Evolutionary conservation across 2,888 invertebrate genomes (phyloP).

Genomic region (Gastrophysa polygoni): DNA sequence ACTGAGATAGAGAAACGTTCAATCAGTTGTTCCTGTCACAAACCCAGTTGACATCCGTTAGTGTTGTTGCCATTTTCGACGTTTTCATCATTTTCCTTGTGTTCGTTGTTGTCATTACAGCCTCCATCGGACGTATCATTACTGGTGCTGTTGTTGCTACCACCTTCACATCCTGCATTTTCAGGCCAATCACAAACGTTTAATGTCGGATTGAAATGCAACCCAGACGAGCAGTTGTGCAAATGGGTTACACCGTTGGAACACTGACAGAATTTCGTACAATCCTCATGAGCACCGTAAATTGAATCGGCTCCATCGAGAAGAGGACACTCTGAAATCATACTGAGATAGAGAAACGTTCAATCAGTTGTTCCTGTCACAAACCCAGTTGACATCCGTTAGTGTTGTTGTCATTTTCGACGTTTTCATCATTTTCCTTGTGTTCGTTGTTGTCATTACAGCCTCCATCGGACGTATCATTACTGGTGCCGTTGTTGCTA

Average conservation of each 20-base stretch:
- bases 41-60: background rate
- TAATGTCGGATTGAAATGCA: conserved; percentile 23
- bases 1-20: no score
- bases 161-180: conserved; percentile 4
- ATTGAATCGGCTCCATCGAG: conserved; percentile 18
- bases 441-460: background rate
- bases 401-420: background rate
- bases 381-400: background rate
- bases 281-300: conserved; percentile 20
- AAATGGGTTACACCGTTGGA: conserved; percentile 21
- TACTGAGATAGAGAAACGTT: background rate
- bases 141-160: background rate
- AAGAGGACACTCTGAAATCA: conserved; percentile 29
- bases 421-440: background rate
- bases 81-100: background rate
- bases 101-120: background rate
- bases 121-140: background rate
- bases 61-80: no score
- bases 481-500: background rate
- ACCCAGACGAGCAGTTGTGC: conserved; percentile 22
- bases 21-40: no score
- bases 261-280: conserved; percentile 25
- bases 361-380: background rate
- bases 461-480: background rate
- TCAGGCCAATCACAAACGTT: conserved; percentile 22